phyloP scores from a whole-genome alignment of 2,797 vertebrate species.

The Chrysocyon brachyurus region DNA sequence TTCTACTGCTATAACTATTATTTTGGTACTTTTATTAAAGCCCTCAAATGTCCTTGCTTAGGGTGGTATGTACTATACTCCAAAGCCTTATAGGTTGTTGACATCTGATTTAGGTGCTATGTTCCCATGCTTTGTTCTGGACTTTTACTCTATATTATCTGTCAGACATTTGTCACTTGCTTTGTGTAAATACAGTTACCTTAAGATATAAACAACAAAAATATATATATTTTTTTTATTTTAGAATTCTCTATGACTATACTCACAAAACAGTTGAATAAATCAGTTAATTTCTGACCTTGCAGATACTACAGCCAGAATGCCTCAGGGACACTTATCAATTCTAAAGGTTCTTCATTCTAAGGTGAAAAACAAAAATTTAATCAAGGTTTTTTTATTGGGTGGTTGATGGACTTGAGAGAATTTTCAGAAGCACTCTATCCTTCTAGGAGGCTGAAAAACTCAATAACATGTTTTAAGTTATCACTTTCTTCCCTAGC shows the following conservation, averaged over 20 bases:
- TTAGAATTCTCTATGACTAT: background rate
- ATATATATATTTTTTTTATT: background rate
- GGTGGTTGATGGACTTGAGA: background rate
- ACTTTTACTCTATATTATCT: background rate
- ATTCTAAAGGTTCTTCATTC: slow-evolving; percentile 38
- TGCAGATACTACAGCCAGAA: background rate
- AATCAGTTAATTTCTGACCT: slow-evolving; percentile 38
- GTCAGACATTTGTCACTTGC: background rate
- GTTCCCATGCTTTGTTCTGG: background rate
- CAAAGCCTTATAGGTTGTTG: fast-evolving
- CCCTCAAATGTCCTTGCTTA: background rate
- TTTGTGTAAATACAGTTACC: background rate
- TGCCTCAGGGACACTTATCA: background rate
- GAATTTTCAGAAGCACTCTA: background rate
- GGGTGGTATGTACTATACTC: fast-evolving
- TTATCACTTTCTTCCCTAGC: background rate
- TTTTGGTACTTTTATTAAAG: background rate
- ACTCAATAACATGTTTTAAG: background rate
- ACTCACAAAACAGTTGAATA: background rate
- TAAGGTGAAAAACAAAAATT: slow-evolving; percentile 42
- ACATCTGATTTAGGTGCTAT: background rate
- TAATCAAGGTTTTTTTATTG: slow-evolving; percentile 24
- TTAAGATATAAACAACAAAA: background rate
- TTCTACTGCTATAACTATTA: background rate
- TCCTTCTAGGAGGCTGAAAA: background rate